Evolutionary conservation across 2,888 invertebrate species (phyloP).

Genomic region (Carterocephalus palaemon): DNA sequence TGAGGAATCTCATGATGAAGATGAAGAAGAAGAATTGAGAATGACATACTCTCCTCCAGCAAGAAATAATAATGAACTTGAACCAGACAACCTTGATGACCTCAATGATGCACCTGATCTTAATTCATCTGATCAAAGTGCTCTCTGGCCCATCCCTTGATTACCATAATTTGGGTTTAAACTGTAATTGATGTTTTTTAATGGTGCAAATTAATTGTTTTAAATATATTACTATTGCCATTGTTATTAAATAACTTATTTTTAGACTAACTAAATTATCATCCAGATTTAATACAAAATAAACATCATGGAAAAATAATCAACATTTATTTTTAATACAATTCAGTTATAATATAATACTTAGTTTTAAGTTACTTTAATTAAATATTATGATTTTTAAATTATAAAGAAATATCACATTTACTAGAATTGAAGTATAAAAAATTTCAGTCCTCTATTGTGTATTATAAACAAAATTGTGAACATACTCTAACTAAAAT

Average conservation of each 20-base stretch:
- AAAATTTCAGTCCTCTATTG: conserved; percentile 26
- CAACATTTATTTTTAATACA: conserved; percentile 10
- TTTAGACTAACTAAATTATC: no score
- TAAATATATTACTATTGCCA: no score
- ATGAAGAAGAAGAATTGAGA: conserved; percentile 76
- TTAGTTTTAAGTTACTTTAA: background rate
- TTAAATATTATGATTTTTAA: background rate
- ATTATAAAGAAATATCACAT: no score
- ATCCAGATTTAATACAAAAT: no score
- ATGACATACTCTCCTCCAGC: conserved; percentile 63
- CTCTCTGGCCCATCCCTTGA: conserved; percentile 52
- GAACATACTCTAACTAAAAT: no score
- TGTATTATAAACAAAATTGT: no score
- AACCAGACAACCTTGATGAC: conserved; percentile 63
- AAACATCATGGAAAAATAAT: no score
- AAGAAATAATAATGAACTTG: conserved; percentile 64
- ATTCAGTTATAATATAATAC: background rate
- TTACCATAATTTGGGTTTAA: background rate
- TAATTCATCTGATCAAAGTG: conserved; percentile 58
- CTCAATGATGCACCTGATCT: conserved; percentile 58
- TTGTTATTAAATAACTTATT: no score
- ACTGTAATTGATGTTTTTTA: no score
- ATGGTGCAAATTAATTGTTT: no score
- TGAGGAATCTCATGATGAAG: conserved; percentile 79
- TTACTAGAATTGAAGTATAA: no score